Evolutionary conservation across 2,888 invertebrate genomes (phyloP), one percentile per base, ranked within the genome.

Genomic region (Xestia c-nigrum): DNA sequence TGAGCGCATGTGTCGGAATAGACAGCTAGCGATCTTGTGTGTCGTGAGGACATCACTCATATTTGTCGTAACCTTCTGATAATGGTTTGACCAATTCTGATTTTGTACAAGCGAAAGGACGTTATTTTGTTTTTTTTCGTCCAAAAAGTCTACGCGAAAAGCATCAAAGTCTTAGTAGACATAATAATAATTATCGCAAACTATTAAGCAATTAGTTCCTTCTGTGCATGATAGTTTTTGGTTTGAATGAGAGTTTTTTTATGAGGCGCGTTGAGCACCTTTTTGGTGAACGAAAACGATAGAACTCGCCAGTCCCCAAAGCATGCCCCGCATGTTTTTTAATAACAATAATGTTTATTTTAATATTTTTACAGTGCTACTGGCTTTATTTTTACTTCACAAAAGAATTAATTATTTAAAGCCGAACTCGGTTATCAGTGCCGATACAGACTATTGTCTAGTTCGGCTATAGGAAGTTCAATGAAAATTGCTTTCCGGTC

Each of bases 11-110:
- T 66, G 67, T 63, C 47, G 5, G 40, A 61, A 57, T 46, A 47
- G 81, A 81, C 76, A 81, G 69, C 43, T 81, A 57, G 14, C 76
- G 31, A 66, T n/a, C 38, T 38, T 31, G 19, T 14, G 1, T 7
- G 65, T 63, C 47, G 40, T 7, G 14, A 9, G 24, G 19, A 21
- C 43, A 81, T 81, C 64, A 63, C 31, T 69, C 65, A 80, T 69
- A 24, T 71, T n/a, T 21, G 46, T 61, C 5, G 38, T 68, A 61
- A 67, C 5, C 2, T 46, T 55, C 24, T 69, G 46, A 40, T 16
- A 46, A 38, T 24, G 9, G 6, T 55, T 24, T 38, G 5, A 38
- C 43, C 59, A 40, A 46, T 16, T 71, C 40, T 9, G 14, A 21
- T 43, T 46, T 31, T 21, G 14, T 9, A 16, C n/a, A 2, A 31